These are phyloP conservation scores for Lepus europaeus DNA, from an alignment of 2,113 vertebrate species.

Conservation along the genomic window DNA sequence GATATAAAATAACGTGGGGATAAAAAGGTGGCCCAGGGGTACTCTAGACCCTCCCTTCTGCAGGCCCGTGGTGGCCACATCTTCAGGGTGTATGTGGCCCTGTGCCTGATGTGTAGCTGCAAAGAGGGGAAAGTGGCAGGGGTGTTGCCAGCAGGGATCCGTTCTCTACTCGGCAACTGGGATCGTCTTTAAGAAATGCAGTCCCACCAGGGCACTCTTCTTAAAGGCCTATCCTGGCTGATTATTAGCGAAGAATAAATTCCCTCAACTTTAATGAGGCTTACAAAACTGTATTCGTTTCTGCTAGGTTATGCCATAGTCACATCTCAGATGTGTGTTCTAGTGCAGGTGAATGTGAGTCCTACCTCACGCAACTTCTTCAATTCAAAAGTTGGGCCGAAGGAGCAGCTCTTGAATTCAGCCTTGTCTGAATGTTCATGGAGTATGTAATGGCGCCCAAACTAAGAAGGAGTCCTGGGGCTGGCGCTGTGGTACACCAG, in stretches of 20 bases:
- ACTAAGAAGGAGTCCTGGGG: no score
- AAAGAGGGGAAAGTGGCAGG: neutral
- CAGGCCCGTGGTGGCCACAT: neutral
- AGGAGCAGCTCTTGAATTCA: neutral
- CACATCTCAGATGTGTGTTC: neutral
- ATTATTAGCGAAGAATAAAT: neutral
- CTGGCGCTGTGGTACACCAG: no score
- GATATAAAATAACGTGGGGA: neutral
- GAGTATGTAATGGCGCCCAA: no score
- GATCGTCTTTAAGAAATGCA: neutral
- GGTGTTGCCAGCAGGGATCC: neutral
- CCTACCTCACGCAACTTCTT: neutral
- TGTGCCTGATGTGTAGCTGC: neutral
- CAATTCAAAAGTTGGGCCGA: neutral
- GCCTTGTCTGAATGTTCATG: no score
- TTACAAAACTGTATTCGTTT: neutral
- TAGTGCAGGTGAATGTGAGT: neutral
- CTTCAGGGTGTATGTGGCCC: no score
- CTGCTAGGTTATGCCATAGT: neutral
- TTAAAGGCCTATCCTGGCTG: neutral
- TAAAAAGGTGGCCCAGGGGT: neutral
- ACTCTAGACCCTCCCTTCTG: neutral
- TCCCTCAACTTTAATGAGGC: neutral
- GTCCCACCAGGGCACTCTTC: neutral
- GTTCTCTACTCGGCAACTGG: neutral